Evolutionary conservation across 2,797 vertebrate genomes (phyloP), one percentile per base, ranked within the genome.

Genomic region (Urophycis tenuis): DNA sequence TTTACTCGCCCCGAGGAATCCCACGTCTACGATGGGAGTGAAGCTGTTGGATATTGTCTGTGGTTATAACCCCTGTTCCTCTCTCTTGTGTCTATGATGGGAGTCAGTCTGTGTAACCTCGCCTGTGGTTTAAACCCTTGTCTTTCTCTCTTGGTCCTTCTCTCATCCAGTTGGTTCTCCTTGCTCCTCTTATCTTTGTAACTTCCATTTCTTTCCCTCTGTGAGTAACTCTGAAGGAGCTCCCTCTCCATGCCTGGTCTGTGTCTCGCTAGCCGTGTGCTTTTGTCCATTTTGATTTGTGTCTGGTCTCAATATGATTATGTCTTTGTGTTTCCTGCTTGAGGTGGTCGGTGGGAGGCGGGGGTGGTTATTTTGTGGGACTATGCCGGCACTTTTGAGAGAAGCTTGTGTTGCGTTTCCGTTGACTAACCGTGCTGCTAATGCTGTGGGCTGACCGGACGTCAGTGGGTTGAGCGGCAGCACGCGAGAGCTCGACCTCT

Each of bases 171-270:
- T 95, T 87, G 95, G 92, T 94, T 95, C 93, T 94, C 92, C 94
- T 95, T 94, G 94, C 95, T 95, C 95, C 94, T 92, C 95, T 94
- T 95, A 93, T 96, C 96, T 98, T 94, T 95, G 93, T 98, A 91
- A 95, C 95, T 95, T 90, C 96, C 96, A 88, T 96, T 91, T 92
- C 95, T 96, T 94, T 89, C 90, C 92, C 92, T 95, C 95, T 97
- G 97, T 99, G 96, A 99, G 97, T 99, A 99, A 94, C 95, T 85
- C 89, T 74, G 84, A 83, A 82, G 78, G 81, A 83, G 80, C n/a
- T 88, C 89, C 78, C 88, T 82, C 77, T 77, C 76, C 91, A 69
- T 93, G 94, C 92, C 92, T 95, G 93, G 86, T 89, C 88, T 86
- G 80, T 77, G 60, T 91, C 91, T 93, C 94, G 86, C 92, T 89